Base-by-base conservation (phyloP, 2,888 invertebrate species). In the Xanthostigma xanthostigma region DNA sequence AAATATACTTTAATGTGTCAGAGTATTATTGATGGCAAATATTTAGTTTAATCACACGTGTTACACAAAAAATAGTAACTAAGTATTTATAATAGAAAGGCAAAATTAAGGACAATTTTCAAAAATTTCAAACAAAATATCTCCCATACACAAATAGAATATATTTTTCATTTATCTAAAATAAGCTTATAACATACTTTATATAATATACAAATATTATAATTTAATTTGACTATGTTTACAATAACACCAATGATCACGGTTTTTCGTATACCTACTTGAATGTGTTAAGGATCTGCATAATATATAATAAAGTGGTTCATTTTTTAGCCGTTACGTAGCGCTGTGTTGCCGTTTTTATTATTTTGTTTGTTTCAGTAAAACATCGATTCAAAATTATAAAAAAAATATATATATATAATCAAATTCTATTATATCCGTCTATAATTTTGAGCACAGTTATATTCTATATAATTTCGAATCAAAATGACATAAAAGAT, bases 191-290 rank as follows among this genome's bases (percentile, higher is more conserved):
- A 38, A 38, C 12, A 38, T 42, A 42, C n/a, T 42, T 42, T 42
- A 33, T 27, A 27, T 27, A 27, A 27, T 27, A 27, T 27, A 45
- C 44, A 44, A 36, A 44, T 33, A 37, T 45, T 27, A 27, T 27
- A 27, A 27, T 27, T n/a, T 27, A 27, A 27, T 27, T 27, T 27
- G 27, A 45, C 36, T 38, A 37, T 45, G 27, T 36, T n/a, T 45
- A 45, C 38, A 45, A 45, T 37, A 45, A 45, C 45, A 45, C 36
- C 36, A 45, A 45, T 17, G 38, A 45, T 45, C 45, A 45, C 45
- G 38, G 38, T 37, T 37, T 36, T 45, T 45, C 45, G 45, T 45
- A 45, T 45, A 45, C 45, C 45, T 36, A 36, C 43, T 33, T 43
- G 33, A 38, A 45, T 27, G 27, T 27, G 27, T 27, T 27, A 27